Percentiles rank a stretch among this genome's conserved stretches.
Evolutionary conservation across 2,113 vertebrate genomes (phyloP).

Genomic region (Dipodomys ordii): DNA sequence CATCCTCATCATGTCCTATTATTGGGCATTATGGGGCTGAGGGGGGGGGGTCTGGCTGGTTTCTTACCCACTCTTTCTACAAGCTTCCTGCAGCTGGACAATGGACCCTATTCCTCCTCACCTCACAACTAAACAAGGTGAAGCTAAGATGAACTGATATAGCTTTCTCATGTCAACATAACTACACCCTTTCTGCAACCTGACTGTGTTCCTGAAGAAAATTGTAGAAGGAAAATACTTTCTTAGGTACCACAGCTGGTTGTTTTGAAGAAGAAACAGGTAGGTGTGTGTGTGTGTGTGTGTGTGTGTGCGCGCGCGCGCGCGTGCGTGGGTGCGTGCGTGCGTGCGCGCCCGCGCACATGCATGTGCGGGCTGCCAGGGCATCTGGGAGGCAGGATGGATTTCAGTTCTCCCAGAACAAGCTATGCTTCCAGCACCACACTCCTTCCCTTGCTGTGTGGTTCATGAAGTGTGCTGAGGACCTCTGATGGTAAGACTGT

Average conservation of each 20-base stretch:
- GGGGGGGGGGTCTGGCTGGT: too few species aligned
- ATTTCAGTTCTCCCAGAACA: neutral
- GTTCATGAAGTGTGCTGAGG: conserved; percentile 77
- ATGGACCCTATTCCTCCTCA: too few species aligned
- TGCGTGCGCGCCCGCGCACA: too few species aligned
- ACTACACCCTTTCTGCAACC: neutral
- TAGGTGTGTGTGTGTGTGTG: neutral
- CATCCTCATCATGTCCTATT: neutral
- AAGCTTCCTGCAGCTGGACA: neutral
- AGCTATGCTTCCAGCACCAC: neutral
- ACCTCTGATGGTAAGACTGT: conserved; percentile 73
- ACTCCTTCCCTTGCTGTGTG: neutral
- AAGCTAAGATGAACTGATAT: neutral
- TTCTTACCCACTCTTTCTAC: accelerated
- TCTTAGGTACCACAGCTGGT: neutral
- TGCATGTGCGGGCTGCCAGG: neutral
- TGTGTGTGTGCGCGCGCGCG: neutral
- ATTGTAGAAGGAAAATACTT: neutral
- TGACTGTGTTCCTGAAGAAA: neutral
- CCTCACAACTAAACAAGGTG: neutral
- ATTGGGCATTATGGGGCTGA: neutral
- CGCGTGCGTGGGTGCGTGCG: too few species aligned
- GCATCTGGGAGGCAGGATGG: neutral
- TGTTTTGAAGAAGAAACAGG: neutral
- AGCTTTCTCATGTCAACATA: neutral